phyloP scores from a whole-genome alignment of 37 sponge, comb jelly and placozoan genomes.

The Aplysina aerophoba region DNA sequence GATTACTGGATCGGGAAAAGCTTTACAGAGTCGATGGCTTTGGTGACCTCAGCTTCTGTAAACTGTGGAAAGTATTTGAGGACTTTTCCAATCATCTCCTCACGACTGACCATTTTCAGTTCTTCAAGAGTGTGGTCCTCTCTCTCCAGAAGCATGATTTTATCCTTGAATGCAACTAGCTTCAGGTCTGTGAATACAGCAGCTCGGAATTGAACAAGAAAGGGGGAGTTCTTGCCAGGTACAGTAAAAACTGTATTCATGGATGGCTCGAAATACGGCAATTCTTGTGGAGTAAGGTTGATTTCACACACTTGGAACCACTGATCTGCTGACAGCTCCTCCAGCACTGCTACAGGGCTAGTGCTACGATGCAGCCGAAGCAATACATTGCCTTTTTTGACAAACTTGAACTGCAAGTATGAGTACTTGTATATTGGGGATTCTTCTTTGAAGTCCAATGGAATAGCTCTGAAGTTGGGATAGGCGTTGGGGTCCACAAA shows the following conservation, averaged over 20 bases:
- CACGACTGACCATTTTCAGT: background rate
- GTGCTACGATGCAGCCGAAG: conserved; percentile 22
- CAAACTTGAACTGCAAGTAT: conserved; percentile 57
- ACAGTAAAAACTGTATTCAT: conserved; percentile 17
- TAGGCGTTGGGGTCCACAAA: conserved; percentile 53
- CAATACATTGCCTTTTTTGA: conserved; percentile 4
- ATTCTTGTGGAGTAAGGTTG: conserved; percentile 31
- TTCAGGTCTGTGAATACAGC: background rate
- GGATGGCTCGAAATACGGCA: conserved; percentile 7
- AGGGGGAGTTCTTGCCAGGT: background rate
- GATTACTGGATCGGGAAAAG: no score
- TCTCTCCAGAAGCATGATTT: background rate
- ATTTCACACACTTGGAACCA: conserved; percentile 23
- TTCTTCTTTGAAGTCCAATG: conserved; percentile 49
- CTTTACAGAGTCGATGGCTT: background rate
- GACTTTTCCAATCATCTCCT: background rate
- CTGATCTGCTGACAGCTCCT: background rate
- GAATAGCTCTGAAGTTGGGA: conserved; percentile 59
- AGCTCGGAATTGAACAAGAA: background rate
- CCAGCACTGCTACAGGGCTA: background rate
- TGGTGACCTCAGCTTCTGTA: background rate
- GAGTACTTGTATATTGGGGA: conserved; percentile 50
- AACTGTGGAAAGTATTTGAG: conserved; percentile 25
- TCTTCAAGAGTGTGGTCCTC: background rate
- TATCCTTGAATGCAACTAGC: conserved; percentile 1